These are phyloP conservation scores for Pelagia noctiluca DNA, from an alignment of 30 jellyfish, hydroid and myxozoan genomes.

Conservation along the genomic window DNA sequence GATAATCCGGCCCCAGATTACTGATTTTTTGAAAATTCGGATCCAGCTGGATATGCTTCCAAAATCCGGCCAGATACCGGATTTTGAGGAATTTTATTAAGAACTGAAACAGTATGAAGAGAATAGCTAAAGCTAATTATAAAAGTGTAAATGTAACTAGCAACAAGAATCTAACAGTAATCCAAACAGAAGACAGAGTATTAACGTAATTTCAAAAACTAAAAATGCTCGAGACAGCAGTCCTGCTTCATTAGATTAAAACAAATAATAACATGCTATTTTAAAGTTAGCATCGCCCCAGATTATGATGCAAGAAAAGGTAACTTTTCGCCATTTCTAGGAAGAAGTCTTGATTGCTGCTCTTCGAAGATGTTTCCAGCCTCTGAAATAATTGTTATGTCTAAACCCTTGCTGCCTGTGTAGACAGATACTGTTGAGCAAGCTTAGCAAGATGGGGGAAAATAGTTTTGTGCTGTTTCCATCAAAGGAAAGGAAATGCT, in stretches of 20 bases:
- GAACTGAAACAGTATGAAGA: neutral
- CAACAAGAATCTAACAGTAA: neutral
- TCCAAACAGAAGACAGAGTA: too few species aligned
- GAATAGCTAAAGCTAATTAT: neutral
- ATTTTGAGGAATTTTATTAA: neutral
- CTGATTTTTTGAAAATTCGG: too few species aligned
- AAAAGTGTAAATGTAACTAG: slow-evolving; percentile 1
- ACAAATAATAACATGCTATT: neutral
- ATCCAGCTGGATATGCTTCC: too few species aligned
- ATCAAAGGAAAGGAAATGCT: slow-evolving; percentile 48
- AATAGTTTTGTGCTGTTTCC: slow-evolving; percentile 57
- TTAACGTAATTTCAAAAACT: neutral
- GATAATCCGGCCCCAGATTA: too few species aligned
- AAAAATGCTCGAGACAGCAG: neutral
- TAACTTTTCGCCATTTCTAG: slow-evolving; percentile 53
- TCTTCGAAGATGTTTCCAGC: slow-evolving; percentile 75
- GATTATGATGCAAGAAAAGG: slow-evolving; percentile 68
- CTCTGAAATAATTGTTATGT: slow-evolving; percentile 66
- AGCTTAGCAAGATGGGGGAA: slow-evolving; percentile 55
- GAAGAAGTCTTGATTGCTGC: slow-evolving; percentile 65
- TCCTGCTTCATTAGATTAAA: neutral
- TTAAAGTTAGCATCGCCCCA: neutral
- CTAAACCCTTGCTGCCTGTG: slow-evolving; percentile 63
- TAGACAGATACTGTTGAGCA: slow-evolving; percentile 36
- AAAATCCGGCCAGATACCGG: too few species aligned